Conservation (phyloP, 2,797 vertebrate genomes). For the Malacoctenus gilli region DNA sequence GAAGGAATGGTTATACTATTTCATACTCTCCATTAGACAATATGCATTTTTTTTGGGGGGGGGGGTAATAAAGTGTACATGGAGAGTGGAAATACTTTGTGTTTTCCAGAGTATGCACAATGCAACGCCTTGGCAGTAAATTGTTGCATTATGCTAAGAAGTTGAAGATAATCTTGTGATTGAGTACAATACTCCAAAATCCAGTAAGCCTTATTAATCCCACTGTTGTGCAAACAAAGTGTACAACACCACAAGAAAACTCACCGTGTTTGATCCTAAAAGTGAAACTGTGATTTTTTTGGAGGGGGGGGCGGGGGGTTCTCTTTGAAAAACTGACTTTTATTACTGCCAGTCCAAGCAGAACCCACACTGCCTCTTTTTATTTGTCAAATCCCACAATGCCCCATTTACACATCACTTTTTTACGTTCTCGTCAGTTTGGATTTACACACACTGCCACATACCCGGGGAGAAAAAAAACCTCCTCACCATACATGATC, state of each 20-base stretch:
- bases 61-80: neutral
- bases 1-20: conserved; percentile 18
- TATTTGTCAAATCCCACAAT: conserved; percentile 33
- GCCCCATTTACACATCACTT: conserved; percentile 35
- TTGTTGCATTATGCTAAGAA: neutral
- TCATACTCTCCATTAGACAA: conserved; percentile 9
- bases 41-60: conserved; percentile 15
- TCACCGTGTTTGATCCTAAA: too few relatives aligned
- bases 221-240: conserved; percentile 1
- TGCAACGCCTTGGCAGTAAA: neutral
- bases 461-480: conserved; percentile 22
- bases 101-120: neutral
- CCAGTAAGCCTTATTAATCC: conserved; percentile 8
- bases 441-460: conserved; percentile 39
- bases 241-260: neutral
- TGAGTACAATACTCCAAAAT: conserved; percentile 18
- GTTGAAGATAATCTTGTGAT: conserved; percentile 7
- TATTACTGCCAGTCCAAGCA: conserved; percentile 4
- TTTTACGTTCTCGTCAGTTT: conserved; percentile 31
- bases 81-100: neutral
- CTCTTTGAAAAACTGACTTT: conserved; percentile 11
- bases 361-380: conserved; percentile 10
- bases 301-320: too few relatives aligned
- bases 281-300: too few relatives aligned
- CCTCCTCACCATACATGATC: conserved; percentile 38